Conservation (phyloP, 2,888 invertebrate species). For the Halocaridina rubra region DNA sequence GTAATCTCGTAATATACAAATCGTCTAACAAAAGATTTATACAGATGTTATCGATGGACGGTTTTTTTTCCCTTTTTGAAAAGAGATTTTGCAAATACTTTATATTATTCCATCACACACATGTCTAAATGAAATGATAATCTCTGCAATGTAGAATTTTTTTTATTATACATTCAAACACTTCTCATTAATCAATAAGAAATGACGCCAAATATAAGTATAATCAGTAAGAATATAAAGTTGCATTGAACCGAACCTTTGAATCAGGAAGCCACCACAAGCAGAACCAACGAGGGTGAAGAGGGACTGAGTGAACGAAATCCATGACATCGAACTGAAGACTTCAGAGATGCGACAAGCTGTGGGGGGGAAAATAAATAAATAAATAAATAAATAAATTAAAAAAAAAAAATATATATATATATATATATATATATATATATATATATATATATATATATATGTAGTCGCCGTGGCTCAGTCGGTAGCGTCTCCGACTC, state of each 20-base stretch:
- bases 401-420: not conserved
- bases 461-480: no score
- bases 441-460: not conserved
- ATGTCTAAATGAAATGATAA: no score
- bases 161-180: no score
- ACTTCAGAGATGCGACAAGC: slow-evolving; percentile 69
- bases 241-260: slow-evolving; percentile 66
- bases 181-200: no score
- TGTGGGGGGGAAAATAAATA: not conserved
- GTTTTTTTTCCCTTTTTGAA: no score
- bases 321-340: slow-evolving; percentile 70
- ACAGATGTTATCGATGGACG: no score
- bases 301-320: slow-evolving; percentile 70
- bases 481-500: no score
- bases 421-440: not conserved
- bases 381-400: not conserved
- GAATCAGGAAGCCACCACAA: slow-evolving; percentile 68
- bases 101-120: no score
- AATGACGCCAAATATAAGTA: not conserved
- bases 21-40: no score
- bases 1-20: no score
- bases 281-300: slow-evolving; percentile 70
- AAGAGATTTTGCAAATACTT: no score
- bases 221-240: not conserved
- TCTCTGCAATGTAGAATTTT: no score